Evolutionary conservation across 2,797 vertebrate genomes (phyloP).

Genomic region (Falco berigora): DNA sequence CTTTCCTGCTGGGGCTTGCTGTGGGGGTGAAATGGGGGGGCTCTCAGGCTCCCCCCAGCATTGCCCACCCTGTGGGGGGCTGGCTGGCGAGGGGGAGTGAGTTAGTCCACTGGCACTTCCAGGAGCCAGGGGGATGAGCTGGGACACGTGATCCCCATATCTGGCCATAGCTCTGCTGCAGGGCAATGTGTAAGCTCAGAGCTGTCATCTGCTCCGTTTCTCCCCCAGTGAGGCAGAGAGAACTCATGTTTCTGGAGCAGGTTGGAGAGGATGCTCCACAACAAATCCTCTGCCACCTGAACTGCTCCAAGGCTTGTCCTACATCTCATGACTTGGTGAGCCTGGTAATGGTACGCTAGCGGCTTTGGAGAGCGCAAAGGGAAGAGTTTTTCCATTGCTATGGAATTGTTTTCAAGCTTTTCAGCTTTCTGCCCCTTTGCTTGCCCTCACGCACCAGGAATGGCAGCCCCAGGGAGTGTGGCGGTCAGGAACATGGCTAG

Average conservation of each 20-base stretch:
- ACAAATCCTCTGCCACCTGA: not conserved
- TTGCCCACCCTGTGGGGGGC: not conserved
- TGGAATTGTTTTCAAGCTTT: not conserved
- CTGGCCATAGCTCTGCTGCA: rapidly evolving
- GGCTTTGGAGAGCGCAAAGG: rapidly evolving
- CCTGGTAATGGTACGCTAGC: not conserved
- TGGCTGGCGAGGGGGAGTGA: not conserved
- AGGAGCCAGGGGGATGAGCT: not conserved
- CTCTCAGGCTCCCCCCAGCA: not conserved
- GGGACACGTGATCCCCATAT: not conserved
- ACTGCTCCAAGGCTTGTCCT: not conserved
- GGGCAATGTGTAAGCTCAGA: not conserved
- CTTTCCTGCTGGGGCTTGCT: not conserved
- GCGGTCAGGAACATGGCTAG: not conserved
- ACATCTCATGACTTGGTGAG: not conserved
- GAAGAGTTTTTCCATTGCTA: not conserved
- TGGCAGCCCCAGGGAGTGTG: not conserved
- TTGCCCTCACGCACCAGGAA: not conserved
- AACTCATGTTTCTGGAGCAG: not conserved
- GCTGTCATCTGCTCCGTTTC: not conserved
- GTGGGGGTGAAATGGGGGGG: not conserved
- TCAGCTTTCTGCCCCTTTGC: not conserved
- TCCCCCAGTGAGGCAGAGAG: rapidly evolving
- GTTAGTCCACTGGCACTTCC: not conserved
- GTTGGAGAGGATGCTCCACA: not conserved